Base-by-base conservation (phyloP, 1,140 invertebrate species). In the Drosophila guanche region DNA sequence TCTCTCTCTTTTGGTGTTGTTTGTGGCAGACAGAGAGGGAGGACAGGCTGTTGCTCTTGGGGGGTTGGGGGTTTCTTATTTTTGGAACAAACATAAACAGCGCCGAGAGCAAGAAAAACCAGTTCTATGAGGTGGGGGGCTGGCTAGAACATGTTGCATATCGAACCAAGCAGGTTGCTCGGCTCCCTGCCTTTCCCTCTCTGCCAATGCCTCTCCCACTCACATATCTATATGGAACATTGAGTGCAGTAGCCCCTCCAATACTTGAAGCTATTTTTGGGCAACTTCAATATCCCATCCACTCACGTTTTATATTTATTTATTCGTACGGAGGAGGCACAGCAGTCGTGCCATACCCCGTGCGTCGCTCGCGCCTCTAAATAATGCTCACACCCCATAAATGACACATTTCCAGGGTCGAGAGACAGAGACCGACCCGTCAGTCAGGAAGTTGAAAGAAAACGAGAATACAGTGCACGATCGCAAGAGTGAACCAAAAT, bases 71-170 rank as follows among this genome's bases (percentile, higher is more conserved):
- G 54, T 50, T 59, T 76, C 60, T 85, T 86, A 85, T 86, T 85
- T 85, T 86, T 77, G 83, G 77, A 85, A 86, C 65, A 85, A 85
- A 85, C 63, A 85, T 80, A 76, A 85, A 76, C 81, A 85, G 68
- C 79, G 50, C 16, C 51, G 58, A 76, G 61, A 76, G 66, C 59
- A 63, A 66, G 48, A 77, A 74, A 63, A 45, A 57, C 56, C 72
- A 76, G 72, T 74, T 74, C 71, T 40, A 76, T 68, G 51, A 37
- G 50, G 66, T 65, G 50, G 68, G 68, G 66, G 65, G 29, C 29
- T 33, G 29, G 33, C 72, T 83, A 83, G 79, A 83, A 84, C 60
- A 83, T 78, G 79, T 75, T 80, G 77, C 77, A 79, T 71, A 46
- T 68, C 65, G 61, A 37, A 40, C 46, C 48, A 65, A 68, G 65